Evolutionary conservation across 2,888 invertebrate genomes (phyloP).

Genomic region (Strigamia maritima): DNA sequence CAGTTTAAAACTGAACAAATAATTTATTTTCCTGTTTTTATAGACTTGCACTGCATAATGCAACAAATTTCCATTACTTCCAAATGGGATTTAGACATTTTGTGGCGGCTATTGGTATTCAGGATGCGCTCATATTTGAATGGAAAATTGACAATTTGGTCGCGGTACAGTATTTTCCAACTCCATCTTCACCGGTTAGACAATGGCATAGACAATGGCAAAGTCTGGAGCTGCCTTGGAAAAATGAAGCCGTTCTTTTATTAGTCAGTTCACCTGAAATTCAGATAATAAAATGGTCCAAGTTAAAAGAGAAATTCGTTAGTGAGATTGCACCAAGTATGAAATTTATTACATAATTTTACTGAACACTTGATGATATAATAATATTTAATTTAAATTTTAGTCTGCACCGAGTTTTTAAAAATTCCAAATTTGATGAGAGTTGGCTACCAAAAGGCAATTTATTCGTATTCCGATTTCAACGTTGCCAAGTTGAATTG

Average conservation of each 20-base stretch:
- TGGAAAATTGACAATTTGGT: conserved; percentile 18
- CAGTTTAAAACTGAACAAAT: background rate
- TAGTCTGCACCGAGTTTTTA: background rate
- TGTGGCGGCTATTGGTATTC: conserved; percentile 20
- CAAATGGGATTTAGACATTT: conserved; percentile 24
- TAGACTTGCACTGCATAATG: conserved; percentile 6
- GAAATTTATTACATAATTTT: background rate
- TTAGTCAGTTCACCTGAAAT: background rate
- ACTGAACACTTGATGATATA: too few species aligned
- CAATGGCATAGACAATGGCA: conserved; percentile 31
- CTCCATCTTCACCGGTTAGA: background rate
- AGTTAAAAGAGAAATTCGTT: background rate
- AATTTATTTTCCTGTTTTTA: background rate
- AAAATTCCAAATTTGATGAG: background rate
- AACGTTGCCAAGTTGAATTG: background rate
- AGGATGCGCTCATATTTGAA: conserved; percentile 7
- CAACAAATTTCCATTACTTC: conserved; percentile 25
- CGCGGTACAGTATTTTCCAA: background rate
- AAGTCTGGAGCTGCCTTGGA: background rate
- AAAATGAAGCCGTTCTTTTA: background rate
- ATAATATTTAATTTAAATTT: background rate
- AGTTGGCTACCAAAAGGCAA: background rate
- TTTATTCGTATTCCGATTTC: background rate
- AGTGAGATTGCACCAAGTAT: background rate
- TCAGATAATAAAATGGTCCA: conserved; percentile 17